These are phyloP conservation scores for Balaenoptera acutorostrata DNA, from an alignment of 2,113 vertebrate genomes.

Conservation along the genomic window DNA sequence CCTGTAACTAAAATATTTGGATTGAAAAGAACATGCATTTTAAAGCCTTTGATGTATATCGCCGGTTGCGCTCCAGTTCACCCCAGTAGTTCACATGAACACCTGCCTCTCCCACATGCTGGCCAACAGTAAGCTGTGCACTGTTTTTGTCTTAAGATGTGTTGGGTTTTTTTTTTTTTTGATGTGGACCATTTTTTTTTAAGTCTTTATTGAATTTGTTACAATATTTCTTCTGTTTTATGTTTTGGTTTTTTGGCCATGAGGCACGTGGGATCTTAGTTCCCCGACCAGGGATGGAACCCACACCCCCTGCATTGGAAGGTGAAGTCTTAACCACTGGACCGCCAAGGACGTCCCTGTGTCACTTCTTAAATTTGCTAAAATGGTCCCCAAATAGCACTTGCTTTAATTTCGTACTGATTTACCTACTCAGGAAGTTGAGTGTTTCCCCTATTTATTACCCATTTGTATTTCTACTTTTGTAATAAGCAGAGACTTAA, in stretches of 20 bases:
- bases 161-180: too few species aligned
- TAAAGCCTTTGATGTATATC: background rate
- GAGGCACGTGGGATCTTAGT: too few species aligned
- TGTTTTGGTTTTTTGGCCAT: too few species aligned
- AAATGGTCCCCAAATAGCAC: background rate
- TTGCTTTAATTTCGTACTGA: background rate
- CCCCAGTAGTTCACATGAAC: background rate
- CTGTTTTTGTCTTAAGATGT: too few species aligned
- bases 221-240: too few species aligned
- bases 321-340: too few species aligned
- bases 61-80: background rate
- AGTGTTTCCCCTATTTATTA: background rate
- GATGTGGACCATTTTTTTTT: too few species aligned
- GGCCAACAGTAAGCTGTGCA: background rate
- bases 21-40: background rate
- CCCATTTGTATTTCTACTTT: background rate
- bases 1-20: background rate
- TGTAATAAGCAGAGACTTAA: background rate
- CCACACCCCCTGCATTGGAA: too few species aligned
- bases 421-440: background rate
- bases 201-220: too few species aligned
- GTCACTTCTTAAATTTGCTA: background rate
- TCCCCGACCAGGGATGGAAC: too few species aligned
- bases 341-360: background rate
- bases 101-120: accelerated